These are phyloP conservation scores for Lepilemur septentrionalis DNA, from an alignment of 2,797 vertebrate species.

Conservation along the genomic window DNA sequence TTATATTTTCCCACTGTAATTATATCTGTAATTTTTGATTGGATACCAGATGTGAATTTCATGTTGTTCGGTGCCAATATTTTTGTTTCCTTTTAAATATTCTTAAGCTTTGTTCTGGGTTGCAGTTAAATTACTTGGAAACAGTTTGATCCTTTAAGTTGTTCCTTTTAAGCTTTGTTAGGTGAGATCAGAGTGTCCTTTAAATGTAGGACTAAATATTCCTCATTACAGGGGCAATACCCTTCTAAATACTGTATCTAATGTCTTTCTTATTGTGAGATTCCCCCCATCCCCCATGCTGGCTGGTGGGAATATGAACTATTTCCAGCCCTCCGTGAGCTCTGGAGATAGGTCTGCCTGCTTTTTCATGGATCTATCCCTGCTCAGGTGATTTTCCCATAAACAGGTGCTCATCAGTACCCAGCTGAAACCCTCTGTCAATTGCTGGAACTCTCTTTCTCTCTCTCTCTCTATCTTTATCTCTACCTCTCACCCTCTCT, in stretches of 20 bases:
- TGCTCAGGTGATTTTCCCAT: background rate
- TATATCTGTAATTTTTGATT: background rate
- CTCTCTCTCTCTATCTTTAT: fast-evolving
- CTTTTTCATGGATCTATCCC: background rate
- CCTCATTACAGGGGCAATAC: background rate
- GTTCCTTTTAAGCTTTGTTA: background rate
- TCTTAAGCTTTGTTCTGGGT: background rate
- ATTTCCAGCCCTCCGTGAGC: background rate
- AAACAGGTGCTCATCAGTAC: background rate
- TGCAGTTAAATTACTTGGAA: background rate
- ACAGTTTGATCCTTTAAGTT: background rate
- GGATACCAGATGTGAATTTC: background rate
- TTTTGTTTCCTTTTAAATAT: constrained; percentile 44
- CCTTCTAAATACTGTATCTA: background rate
- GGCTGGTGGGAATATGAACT: background rate
- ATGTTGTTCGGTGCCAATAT: background rate
- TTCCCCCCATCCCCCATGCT: background rate
- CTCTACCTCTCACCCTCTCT: background rate
- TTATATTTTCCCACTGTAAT: background rate
- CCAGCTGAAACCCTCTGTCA: background rate
- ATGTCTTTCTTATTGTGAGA: background rate
- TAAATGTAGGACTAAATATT: background rate
- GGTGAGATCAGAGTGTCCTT: background rate
- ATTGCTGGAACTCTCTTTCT: background rate
- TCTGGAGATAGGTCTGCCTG: background rate